phyloP scores from a whole-genome alignment of 1,140 invertebrate genomes.

The Amyelois transitella region DNA sequence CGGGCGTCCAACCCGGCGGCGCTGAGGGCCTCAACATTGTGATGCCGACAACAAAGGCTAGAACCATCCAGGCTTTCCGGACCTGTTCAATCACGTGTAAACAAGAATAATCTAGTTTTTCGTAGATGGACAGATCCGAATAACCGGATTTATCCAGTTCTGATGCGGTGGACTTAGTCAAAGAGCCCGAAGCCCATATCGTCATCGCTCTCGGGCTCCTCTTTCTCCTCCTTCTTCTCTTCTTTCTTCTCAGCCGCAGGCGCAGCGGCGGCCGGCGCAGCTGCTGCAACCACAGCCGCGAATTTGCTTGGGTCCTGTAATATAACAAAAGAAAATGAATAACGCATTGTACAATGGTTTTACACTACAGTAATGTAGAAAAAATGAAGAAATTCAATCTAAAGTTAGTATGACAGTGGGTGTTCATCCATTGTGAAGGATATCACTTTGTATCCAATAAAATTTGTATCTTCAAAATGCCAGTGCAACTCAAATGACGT shows the following conservation, averaged over 20 bases:
- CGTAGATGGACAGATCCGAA: no score
- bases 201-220: constrained; percentile 92
- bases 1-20: constrained; percentile 52
- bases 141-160: neutral
- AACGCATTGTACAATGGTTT: neutral
- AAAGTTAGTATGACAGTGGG: no score
- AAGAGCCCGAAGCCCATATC: constrained; percentile 98
- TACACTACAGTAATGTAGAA: constrained; percentile 12
- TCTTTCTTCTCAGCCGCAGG: constrained; percentile 78
- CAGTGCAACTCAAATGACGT: constrained; percentile 37
- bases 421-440: no score
- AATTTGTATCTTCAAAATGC: constrained; percentile 30
- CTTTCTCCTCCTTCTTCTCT: constrained; percentile 87
- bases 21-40: constrained; percentile 16
- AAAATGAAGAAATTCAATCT: constrained; percentile 18
- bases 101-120: no score
- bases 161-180: constrained; percentile 79
- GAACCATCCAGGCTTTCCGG: no score
- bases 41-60: constrained; percentile 4
- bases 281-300: constrained; percentile 80
- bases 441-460: no score
- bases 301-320: constrained; percentile 94
- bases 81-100: no score
- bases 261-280: constrained; percentile 79
- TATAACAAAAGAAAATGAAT: neutral